Base-by-base conservation (phyloP, 2,888 invertebrate genomes). In the Julus scanicus region DNA sequence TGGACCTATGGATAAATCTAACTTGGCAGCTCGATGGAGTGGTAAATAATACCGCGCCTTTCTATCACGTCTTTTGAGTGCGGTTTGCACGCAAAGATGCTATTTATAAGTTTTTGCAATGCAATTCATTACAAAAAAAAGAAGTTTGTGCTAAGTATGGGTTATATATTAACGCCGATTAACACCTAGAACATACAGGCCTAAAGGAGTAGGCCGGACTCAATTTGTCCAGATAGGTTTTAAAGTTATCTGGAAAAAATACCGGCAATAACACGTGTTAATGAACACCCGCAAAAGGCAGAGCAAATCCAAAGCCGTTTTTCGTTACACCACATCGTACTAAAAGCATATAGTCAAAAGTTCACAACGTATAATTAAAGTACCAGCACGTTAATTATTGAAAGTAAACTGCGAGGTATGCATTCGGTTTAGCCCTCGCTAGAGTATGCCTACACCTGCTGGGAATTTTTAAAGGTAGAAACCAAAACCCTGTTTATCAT, bases 181-280 rank as follows among this genome's bases (percentile, higher is more conserved):
- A 71, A 71, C 71, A 71, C 71, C 71, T 29, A 71, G 71, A 71
- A 71, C n/a, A 71, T 71, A 71, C 71, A 71, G 71, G 71, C 71
- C 71, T 71, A 71, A 29, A 71, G 71, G 71, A 71, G 29, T 71
- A 71, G 71, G 71, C 71, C 29, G 71, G 29, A n/a, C 20, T 20
- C 71, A 71, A 71, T 71, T 71, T 71, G 71, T 71, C 71, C 71
- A 71, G 71, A 20, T 29, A 71, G 71, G n/a, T 71, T 71, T 71
- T 3, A 53, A 63, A 71, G 71, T 71, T 71, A 71, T 71, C 71
- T 71, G 71, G 71, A 20, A 29, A 71, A 53, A 71, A 71, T 29
- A 29, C 9, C 71, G 71, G 71, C 71, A 29, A 20, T 71, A 71
- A 71, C 71, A 71, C 71, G 71, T 71, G 71, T 71, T 71, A 71